phyloP scores from a whole-genome alignment of 2,113 vertebrate species.

The Choloepus hoffmanni region DNA sequence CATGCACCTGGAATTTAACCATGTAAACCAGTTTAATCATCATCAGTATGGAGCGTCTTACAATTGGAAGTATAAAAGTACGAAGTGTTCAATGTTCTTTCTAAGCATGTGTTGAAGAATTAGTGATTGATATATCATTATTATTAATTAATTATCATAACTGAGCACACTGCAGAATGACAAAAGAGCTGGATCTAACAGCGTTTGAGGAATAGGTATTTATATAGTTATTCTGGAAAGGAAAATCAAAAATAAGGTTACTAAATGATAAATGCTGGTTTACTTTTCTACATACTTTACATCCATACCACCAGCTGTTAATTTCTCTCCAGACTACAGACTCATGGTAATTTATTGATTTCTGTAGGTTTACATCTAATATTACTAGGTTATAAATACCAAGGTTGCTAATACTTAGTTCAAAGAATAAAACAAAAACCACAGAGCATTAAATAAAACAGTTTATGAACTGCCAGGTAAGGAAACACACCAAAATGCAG shows the following conservation, averaged over 20 bases:
- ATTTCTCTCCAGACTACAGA: background rate
- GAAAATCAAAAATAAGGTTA: background rate
- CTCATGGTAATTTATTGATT: too few relatives aligned
- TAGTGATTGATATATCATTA: background rate
- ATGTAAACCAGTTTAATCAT: background rate
- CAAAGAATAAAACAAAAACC: background rate
- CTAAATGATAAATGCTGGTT: background rate
- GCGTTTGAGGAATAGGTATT: background rate
- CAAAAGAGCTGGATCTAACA: background rate
- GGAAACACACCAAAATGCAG: background rate
- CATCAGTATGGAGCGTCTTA: background rate
- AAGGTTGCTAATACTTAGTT: background rate
- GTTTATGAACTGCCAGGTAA: background rate
- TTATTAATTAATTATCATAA: background rate
- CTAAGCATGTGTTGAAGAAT: background rate
- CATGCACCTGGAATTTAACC: background rate
- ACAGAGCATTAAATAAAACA: background rate
- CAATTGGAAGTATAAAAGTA: background rate
- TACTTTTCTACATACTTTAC: background rate
- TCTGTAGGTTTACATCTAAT: background rate
- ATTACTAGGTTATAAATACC: background rate
- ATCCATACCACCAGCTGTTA: background rate
- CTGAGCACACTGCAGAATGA: background rate
- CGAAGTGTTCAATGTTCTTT: background rate
- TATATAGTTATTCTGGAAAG: background rate